A percentile compares a stretch with the other conserved stretches of the same genome.
Conservation (phyloP, 1,140 invertebrate genomes). For the Drosophila equinoxialis region DNA sequence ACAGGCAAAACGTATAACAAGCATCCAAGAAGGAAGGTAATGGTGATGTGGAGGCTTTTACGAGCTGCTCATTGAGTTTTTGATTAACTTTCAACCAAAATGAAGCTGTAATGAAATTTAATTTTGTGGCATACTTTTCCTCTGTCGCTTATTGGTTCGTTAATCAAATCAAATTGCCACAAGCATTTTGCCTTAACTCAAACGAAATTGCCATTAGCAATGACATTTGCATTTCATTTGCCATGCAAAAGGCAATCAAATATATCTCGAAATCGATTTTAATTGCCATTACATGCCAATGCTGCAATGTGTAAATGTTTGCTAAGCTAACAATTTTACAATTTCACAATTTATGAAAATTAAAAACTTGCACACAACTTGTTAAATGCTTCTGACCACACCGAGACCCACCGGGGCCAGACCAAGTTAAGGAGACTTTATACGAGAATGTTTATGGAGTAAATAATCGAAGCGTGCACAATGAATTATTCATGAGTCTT, state of each 20-base stretch:
- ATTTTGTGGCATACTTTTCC: slow-evolving; percentile 72
- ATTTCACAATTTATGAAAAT: slow-evolving; percentile 70
- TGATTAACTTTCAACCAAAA: slow-evolving; percentile 76
- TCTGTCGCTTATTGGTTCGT: slow-evolving; percentile 48
- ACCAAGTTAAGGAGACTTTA: slow-evolving; percentile 25
- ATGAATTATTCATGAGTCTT: slow-evolving; percentile 79
- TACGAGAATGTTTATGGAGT: slow-evolving; percentile 70
- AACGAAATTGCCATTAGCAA: slow-evolving; percentile 36
- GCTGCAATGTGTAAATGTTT: slow-evolving; percentile 18
- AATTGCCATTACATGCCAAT: slow-evolving; percentile 25
- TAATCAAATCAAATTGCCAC: slow-evolving; percentile 62
- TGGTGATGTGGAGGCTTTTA: slow-evolving; percentile 54
- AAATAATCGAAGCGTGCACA: slow-evolving; percentile 77
- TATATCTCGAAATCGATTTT: slow-evolving; percentile 8
- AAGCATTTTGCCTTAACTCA: slow-evolving; percentile 12
- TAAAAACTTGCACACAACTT: slow-evolving; percentile 56
- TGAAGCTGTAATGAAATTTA: slow-evolving; percentile 81
- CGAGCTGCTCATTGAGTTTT: slow-evolving; percentile 77
- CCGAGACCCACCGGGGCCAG: no score
- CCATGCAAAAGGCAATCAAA: slow-evolving; percentile 36
- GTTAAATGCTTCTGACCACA: neutral
- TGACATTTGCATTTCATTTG: slow-evolving; percentile 57
- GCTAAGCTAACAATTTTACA: slow-evolving; percentile 44
- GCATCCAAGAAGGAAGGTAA: neutral
- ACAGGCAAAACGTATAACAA: slow-evolving; percentile 13